Evolutionary conservation across 2,888 invertebrate genomes (phyloP).

Genomic region (Drepana falcataria): DNA sequence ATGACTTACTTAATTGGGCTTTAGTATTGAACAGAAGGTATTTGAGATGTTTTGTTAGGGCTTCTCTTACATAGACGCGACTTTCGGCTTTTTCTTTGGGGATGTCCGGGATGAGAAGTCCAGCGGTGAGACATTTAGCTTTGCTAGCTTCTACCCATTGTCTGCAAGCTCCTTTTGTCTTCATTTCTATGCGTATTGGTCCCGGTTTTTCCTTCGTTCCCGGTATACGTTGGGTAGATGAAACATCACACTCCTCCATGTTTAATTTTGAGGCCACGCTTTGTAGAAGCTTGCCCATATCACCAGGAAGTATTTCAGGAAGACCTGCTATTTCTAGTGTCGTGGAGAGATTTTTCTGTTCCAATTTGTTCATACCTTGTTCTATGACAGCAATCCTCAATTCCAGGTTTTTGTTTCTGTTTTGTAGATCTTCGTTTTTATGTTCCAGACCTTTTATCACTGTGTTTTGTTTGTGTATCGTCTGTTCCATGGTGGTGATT

Average conservation of each 20-base stretch:
- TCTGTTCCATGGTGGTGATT: neutral
- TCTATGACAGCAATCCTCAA: constrained; percentile 5
- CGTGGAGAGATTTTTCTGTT: constrained; percentile 4
- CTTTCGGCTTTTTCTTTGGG: no score
- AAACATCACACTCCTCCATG: constrained; percentile 7
- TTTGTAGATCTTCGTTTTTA: constrained; percentile 17
- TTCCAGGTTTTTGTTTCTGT: constrained; percentile 19
- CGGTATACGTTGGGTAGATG: constrained; percentile 7
- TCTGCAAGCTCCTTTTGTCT: no score
- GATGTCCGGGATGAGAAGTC: no score
- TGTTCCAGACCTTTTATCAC: constrained; percentile 9
- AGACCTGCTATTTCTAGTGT: constrained; percentile 10
- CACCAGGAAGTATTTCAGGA: constrained; percentile 1
- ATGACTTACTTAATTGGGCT: constrained; percentile 7
- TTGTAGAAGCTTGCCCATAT: constrained; percentile 3
- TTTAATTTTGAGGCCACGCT: constrained; percentile 13
- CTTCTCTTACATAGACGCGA: no score
- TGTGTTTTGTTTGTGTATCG: neutral
- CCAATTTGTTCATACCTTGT: neutral
- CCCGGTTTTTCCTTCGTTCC: constrained; percentile 16
- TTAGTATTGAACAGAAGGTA: constrained; percentile 16
- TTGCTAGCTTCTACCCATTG: no score
- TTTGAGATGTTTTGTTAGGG: constrained; percentile 16
- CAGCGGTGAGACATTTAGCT: no score
- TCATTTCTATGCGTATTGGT: constrained; percentile 14